Base-by-base conservation (phyloP, 2,888 invertebrate genomes). In the Athetis lepigone region DNA sequence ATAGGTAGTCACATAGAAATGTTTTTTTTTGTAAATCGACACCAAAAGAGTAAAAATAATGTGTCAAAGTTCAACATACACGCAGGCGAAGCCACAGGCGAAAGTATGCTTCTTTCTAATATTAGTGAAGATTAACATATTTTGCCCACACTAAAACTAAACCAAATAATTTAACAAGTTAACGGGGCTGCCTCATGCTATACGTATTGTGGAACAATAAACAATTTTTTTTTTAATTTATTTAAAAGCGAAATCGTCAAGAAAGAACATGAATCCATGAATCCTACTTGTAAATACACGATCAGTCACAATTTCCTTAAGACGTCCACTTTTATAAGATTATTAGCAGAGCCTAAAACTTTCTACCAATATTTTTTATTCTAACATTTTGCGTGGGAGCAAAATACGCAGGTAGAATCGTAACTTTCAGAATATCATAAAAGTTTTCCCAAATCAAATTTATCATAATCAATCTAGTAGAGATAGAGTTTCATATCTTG, bases 401-500 rank as follows among this genome's bases (percentile, higher is more conserved):
- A 23, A 50, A 43, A 49, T 39, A 52, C 57, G 43, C 47, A 69
- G 56, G 51, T 58, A 50, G 37, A 39, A 55, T 51, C 16, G 50
- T 51, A 54, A 59, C 40, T 59, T 55, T 33, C 25, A 2, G 45
- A 27, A 55, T 70, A 70, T 70, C 65, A 66, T 25, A 19, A 11
- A 65, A 70, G n/a, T 55, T 70, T 39, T 21, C 42, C 42, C 42
- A 27, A 59, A 70, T 60, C 37, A 21, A 60, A 66, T 70, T 55
- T 47, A 70, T 70, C 70, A 55, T 66, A 59, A 70, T 66, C 70
- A 70, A 70, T 65, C 70, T 33, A 55, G 18, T 50, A 54, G 16
- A 40, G 45, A 55, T 56, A 60, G 27, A 21, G 55, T 52, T 58
- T 52, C 57, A 66, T 51, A 40, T 23, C 2, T 19, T 11, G 45